Evolutionary conservation across 2,113 vertebrate species (phyloP).

Genomic region (Cebidichthys violaceus): DNA sequence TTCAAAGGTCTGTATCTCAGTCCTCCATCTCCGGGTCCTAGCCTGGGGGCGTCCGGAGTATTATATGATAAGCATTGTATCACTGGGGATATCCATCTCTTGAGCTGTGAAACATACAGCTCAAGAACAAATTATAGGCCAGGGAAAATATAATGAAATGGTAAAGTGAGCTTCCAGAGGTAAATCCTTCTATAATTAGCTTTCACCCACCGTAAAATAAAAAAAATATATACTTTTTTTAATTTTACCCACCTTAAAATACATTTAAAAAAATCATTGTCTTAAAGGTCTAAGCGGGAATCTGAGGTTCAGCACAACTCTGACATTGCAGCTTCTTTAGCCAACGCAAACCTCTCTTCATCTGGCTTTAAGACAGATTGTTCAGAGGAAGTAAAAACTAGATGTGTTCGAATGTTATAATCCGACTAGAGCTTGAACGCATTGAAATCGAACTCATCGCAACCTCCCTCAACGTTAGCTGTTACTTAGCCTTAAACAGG

Average conservation of each 20-base stretch:
- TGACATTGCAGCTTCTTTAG: not conserved
- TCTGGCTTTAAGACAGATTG: not conserved
- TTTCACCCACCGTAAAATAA: not conserved
- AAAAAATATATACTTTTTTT: too few species aligned
- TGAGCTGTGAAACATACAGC: conserved; percentile 1
- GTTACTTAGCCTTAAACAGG: too few species aligned
- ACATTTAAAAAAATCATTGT: not conserved
- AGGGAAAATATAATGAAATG: not conserved
- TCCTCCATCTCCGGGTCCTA: not conserved
- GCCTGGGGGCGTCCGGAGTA: not conserved
- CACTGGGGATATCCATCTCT: not conserved
- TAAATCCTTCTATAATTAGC: not conserved
- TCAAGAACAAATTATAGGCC: not conserved
- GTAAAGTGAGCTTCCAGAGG: too few species aligned
- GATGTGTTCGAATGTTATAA: too few species aligned
- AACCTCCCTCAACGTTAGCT: too few species aligned
- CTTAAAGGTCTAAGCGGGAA: not conserved
- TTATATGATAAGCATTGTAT: not conserved
- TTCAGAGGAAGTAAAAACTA: not conserved
- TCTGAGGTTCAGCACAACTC: not conserved
- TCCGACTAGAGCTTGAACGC: too few species aligned
- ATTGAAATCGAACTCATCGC: too few species aligned
- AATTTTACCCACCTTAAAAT: not conserved
- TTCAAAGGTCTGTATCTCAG: conserved; percentile 15
- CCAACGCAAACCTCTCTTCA: not conserved